A percentile compares a stretch with the other conserved stretches of the same genome.
phyloP scores from a whole-genome alignment of 2,888 invertebrate species.

The Chrysolina oricalcia region DNA sequence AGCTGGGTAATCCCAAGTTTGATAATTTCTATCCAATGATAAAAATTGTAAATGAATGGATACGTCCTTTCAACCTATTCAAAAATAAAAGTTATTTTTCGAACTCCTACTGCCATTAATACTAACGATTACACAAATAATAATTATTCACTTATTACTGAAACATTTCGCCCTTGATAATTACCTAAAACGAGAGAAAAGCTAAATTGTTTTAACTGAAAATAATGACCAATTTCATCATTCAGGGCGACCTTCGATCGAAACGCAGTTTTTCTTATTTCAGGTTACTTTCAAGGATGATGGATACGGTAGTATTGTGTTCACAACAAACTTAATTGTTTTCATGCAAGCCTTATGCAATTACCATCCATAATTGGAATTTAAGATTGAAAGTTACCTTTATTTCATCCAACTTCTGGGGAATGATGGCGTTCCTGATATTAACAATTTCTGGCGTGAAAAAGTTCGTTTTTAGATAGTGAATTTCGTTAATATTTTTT shows the following conservation, averaged over 20 bases:
- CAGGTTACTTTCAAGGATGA: slow-evolving; percentile 8
- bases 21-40: too few relatives aligned
- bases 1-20: too few relatives aligned
- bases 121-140: too few relatives aligned
- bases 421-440: not conserved
- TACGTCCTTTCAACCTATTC: too few relatives aligned
- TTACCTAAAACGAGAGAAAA: not conserved
- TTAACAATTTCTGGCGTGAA: not conserved
- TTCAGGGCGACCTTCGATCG: not conserved
- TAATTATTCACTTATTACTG: not conserved
- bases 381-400: not conserved
- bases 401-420: not conserved
- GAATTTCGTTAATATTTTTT: too few relatives aligned
- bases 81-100: too few relatives aligned
- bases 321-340: not conserved
- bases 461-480: not conserved
- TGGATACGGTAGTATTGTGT: not conserved
- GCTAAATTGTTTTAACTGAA: not conserved
- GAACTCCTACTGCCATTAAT: too few relatives aligned
- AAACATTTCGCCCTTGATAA: not conserved
- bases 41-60: too few relatives aligned
- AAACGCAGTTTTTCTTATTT: not conserved
- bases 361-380: not conserved
- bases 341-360: not conserved
- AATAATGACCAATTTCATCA: slow-evolving; percentile 9